Evolutionary conservation across 2,888 invertebrate species (phyloP).

Genomic region (Rutpela maculata): DNA sequence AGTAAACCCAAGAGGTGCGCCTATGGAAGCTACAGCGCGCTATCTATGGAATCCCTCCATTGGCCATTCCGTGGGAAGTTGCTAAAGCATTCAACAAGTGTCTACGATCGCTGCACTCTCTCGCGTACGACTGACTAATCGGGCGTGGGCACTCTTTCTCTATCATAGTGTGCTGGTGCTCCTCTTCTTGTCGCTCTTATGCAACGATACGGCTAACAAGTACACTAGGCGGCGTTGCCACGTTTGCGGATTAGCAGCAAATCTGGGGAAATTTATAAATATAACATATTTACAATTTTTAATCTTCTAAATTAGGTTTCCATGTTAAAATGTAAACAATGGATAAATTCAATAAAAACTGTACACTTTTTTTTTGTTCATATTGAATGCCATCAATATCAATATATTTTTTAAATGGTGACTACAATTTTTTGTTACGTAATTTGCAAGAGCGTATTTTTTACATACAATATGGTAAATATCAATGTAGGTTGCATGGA

Average conservation of each 20-base stretch:
- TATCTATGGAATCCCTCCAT: conserved; percentile 54
- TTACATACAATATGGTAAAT: too few relatives aligned
- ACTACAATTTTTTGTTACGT: too few relatives aligned
- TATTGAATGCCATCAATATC: too few relatives aligned
- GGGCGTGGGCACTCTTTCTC: conserved; percentile 39
- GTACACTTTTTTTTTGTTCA: too few relatives aligned
- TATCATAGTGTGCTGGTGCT: conserved; percentile 28
- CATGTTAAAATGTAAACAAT: too few relatives aligned
- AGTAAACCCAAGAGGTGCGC: conserved; percentile 1
- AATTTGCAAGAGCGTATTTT: too few relatives aligned
- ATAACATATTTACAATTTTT: too few relatives aligned
- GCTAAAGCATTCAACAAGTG: conserved; percentile 53
- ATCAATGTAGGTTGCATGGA: too few relatives aligned
- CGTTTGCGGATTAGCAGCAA: not conserved
- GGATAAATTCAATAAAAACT: too few relatives aligned
- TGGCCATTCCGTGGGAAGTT: conserved; percentile 51
- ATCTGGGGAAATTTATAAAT: too few relatives aligned
- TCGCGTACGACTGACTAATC: conserved; percentile 53
- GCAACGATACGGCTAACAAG: conserved; percentile 47
- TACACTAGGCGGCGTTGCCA: conserved; percentile 45
- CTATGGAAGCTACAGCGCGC: conserved; percentile 53
- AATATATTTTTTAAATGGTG: too few relatives aligned
- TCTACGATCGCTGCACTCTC: conserved; percentile 41
- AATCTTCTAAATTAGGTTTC: too few relatives aligned
- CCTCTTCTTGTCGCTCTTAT: conserved; percentile 53